A percentile compares a stretch with the other conserved stretches of the same genome.
phyloP scores from a whole-genome alignment of 2,797 vertebrate species.

The Sciurus carolinensis region DNA sequence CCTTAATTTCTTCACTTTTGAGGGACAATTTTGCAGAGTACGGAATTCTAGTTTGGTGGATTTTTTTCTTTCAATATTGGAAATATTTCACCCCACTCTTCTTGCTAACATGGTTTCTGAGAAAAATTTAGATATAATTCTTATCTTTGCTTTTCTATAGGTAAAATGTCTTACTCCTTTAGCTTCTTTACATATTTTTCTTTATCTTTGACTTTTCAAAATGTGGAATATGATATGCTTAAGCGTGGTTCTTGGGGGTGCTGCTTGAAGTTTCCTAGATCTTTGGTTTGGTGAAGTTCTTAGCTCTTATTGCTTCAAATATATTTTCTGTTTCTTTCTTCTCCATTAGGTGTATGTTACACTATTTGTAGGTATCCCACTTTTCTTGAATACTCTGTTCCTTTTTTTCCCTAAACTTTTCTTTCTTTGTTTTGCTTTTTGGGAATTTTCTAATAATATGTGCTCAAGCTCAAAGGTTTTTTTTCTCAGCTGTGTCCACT shows the following conservation, averaged over 20 bases:
- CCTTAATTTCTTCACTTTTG: not conserved
- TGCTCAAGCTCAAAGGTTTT: not conserved
- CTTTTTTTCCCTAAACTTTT: not conserved
- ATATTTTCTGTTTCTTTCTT: not conserved
- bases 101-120: no score
- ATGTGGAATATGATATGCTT: not conserved
- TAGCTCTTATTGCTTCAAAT: not conserved
- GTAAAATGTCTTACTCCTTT: not conserved
- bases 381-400: not conserved
- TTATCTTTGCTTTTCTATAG: not conserved
- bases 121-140: no score
- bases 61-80: not conserved
- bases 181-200: not conserved
- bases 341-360: not conserved
- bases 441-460: not conserved
- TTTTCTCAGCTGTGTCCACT: not conserved
- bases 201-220: not conserved
- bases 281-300: not conserved
- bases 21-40: no score
- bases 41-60: not conserved
- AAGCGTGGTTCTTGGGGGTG: not conserved
- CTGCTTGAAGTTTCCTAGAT: not conserved
- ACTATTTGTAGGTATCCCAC: not conserved
- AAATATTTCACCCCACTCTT: not conserved
- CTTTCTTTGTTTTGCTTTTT: not conserved